These are phyloP conservation scores for Notoglanidium macrostoma DNA, from an alignment of 2,797 vertebrate genomes.

Conservation along the genomic window DNA sequence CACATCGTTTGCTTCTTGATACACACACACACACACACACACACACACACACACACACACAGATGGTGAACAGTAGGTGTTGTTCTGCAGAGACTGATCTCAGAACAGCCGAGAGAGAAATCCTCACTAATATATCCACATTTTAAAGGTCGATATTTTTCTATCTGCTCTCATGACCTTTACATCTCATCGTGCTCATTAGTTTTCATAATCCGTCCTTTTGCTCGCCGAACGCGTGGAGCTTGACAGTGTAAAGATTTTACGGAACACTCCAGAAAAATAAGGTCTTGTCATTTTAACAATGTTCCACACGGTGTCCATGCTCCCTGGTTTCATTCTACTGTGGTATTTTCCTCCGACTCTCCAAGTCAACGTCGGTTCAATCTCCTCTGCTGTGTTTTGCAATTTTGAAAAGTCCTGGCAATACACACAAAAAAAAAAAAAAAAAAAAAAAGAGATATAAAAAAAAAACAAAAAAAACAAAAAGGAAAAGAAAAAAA, in stretches of 20 bases:
- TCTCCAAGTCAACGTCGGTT: conserved; percentile 5
- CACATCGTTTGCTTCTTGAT: conserved; percentile 73
- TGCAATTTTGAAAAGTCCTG: conserved; percentile 44
- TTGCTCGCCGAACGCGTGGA: conserved; percentile 21
- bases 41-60: conserved; percentile 18
- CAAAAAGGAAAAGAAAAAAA: background rate
- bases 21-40: conserved; percentile 69
- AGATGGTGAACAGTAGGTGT: conserved; percentile 40
- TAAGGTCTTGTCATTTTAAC: conserved; percentile 35
- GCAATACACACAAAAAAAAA: conserved; percentile 33
- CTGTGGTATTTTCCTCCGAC: conserved; percentile 23
- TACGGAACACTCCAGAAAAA: conserved; percentile 19
- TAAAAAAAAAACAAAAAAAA: background rate
- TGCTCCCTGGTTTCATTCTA: conserved; percentile 19
- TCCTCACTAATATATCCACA: conserved; percentile 66
- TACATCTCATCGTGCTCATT: conserved; percentile 40
- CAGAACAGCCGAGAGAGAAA: conserved; percentile 48
- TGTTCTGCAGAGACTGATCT: conserved; percentile 45
- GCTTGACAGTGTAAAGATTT: conserved; percentile 44
- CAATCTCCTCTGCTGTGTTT: conserved; percentile 34
- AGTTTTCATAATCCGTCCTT: conserved; percentile 41
- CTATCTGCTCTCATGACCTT: conserved; percentile 71
- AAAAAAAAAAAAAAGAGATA: background rate
- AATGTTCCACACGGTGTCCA: conserved; percentile 31
- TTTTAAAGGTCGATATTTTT: conserved; percentile 82